These are phyloP conservation scores for Odontophorus gujanensis DNA, from an alignment of 2,113 vertebrate species.

Conservation along the genomic window DNA sequence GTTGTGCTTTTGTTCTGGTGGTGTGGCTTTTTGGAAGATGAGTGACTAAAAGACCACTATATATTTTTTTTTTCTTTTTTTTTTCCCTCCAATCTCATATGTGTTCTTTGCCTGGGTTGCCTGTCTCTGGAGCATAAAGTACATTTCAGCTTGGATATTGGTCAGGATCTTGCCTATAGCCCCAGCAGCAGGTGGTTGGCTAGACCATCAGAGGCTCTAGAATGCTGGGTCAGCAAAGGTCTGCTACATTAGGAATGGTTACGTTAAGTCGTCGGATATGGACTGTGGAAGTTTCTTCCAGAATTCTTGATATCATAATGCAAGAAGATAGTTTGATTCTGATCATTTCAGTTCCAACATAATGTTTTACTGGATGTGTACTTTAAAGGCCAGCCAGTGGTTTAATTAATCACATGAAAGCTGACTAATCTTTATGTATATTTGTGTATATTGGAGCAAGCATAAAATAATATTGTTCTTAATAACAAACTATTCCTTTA, in stretches of 20 bases:
- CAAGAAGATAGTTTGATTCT: not conserved
- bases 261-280: not conserved
- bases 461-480: conserved; percentile 48
- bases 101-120: not conserved
- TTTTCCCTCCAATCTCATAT: not conserved
- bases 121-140: not conserved
- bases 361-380: conserved; percentile 15
- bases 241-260: not conserved
- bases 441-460: conserved; percentile 27
- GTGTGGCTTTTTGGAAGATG: conserved; percentile 2
- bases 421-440: conserved; percentile 46
- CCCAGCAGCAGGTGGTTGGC: not conserved
- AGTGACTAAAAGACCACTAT: conserved; percentile 31
- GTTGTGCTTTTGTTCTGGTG: conserved; percentile 24
- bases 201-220: not conserved
- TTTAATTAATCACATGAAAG: conserved; percentile 6
- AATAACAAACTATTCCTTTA: conserved; percentile 22
- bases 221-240: not conserved
- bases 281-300: not conserved
- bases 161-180: not conserved
- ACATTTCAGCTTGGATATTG: not conserved
- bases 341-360: not conserved
- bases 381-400: not conserved
- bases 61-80: not conserved
- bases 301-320: not conserved